Base-by-base conservation (phyloP, 2,888 invertebrate genomes). In the Drosophila austrosaltans region DNA sequence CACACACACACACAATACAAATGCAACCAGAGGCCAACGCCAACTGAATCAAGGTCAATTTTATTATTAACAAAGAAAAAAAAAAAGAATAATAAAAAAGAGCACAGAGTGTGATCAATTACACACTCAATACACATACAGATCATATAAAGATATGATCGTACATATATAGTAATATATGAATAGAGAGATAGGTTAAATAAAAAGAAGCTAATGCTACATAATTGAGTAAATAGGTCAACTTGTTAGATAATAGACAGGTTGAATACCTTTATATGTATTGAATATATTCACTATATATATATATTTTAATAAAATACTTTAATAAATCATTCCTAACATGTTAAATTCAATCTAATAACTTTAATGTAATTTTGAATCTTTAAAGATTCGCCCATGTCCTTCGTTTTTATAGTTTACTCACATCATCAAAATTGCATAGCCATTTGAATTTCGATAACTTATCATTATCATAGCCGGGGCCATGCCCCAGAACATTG, bases 391-490 rank as follows among this genome's bases (percentile, higher is more conserved):
- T 36, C 36, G 10, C 8, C 7, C 8, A 8, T 8, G 2, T 36
- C 36, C 36, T 2, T 36, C 8, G 36, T 36, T 36, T 28, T 5
- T 1, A n/a, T 28, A 56, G 16, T 25, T n/a, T 56, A 83, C 91
- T 92, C 82, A 92, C 92, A 76, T 94, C 93, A 63, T 93, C 92
- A 76, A 91, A 93, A 70, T 81, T 89, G 66, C 93, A 88, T 20
- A 94, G 82, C 78, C 91, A 87, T 76, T 90, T 90, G 64, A 81
- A 77, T 73, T 89, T 90, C 44, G 83, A 79, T 63, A 87, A 72
- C 69, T 90, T 84, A 53, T 81, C 79, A 61, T 79, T 79, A 22
- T 79, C 81, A 22, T 72, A 81, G 53, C 83, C 72, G 25, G 84
- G 81, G 62, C 90, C 90, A 72, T 91, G 91, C 65, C 90, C 91